Conservation (phyloP, 2,888 invertebrate genomes). For the Venustoraphidia nigricollis region DNA sequence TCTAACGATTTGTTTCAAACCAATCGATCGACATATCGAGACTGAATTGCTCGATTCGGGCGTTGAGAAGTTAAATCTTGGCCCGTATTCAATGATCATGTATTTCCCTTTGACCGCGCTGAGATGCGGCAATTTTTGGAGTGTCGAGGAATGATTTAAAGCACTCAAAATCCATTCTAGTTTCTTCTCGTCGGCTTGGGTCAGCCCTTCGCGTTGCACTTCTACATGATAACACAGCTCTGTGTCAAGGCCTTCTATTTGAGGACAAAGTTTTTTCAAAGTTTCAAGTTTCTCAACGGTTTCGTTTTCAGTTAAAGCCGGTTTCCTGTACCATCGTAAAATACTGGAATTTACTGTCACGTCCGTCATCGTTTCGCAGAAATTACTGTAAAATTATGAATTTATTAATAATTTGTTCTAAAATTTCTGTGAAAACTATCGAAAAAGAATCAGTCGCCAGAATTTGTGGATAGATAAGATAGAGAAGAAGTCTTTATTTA, state of each 20-base stretch:
- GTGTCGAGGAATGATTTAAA: conserved; percentile 42
- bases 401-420: too few relatives aligned
- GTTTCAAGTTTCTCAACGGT: conserved; percentile 34
- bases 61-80: conserved; percentile 87
- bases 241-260: conserved; percentile 40
- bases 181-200: conserved; percentile 41
- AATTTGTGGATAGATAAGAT: too few relatives aligned
- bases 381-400: too few relatives aligned
- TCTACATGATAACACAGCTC: conserved; percentile 77
- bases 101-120: conserved; percentile 25
- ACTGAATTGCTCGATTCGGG: conserved; percentile 93
- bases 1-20: conserved; percentile 55
- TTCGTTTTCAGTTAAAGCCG: conserved; percentile 43
- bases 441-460: too few relatives aligned
- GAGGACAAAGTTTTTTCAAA: conserved; percentile 29
- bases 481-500: too few relatives aligned
- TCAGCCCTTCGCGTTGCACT: conserved; percentile 34
- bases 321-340: conserved; percentile 41
- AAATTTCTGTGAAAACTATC: too few relatives aligned
- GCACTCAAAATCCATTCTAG: conserved; percentile 67
- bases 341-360: too few relatives aligned
- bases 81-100: conserved; percentile 72
- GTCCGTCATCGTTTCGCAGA: too few relatives aligned
- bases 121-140: conserved; percentile 37
- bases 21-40: conserved; percentile 79